Evolutionary conservation across 2,888 invertebrate genomes (phyloP).

Genomic region (Cosmia trapezina): DNA sequence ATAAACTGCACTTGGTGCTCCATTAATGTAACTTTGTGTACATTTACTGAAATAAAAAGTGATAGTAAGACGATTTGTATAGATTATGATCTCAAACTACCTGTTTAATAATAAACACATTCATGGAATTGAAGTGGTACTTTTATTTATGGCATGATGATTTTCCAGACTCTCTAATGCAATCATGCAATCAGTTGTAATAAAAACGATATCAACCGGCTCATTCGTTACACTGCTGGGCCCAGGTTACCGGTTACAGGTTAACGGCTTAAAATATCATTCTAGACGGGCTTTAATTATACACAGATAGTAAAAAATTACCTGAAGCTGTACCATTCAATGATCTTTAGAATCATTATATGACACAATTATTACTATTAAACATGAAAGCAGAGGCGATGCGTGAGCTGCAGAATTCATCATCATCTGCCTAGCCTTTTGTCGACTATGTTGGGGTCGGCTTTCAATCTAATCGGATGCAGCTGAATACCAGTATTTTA

Average conservation of each 20-base stretch:
- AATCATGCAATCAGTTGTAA: background rate
- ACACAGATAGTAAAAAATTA: background rate
- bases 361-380: background rate
- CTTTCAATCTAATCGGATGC: too few species aligned
- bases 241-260: too few species aligned
- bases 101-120: slow-evolving; percentile 35
- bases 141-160: slow-evolving; percentile 19
- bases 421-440: too few species aligned
- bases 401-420: background rate
- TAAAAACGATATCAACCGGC: background rate
- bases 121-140: slow-evolving; percentile 16
- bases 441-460: too few species aligned
- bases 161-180: background rate
- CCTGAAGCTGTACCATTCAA: background rate
- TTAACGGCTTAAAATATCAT: background rate
- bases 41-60: slow-evolving; percentile 4
- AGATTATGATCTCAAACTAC: slow-evolving; percentile 28
- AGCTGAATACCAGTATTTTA: too few species aligned
- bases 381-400: background rate
- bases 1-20: background rate
- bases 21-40: background rate
- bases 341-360: background rate
- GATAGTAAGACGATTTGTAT: slow-evolving; percentile 16
- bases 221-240: background rate
- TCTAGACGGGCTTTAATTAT: background rate